These are phyloP conservation scores for Willisornis vidua DNA, from an alignment of 2,113 vertebrate genomes.

Conservation along the genomic window DNA sequence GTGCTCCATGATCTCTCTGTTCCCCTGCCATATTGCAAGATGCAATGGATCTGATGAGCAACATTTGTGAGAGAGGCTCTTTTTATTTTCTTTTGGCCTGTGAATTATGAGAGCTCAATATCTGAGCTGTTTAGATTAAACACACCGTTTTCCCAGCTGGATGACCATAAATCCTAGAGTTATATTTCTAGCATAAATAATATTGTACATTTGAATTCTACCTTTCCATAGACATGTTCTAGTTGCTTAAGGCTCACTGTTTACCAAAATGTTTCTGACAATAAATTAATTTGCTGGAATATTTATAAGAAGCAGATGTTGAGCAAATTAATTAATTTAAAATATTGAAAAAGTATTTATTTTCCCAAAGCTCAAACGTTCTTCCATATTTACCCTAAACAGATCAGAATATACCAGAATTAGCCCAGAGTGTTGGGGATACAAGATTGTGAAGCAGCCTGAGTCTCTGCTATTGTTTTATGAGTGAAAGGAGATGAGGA, in stretches of 20 bases:
- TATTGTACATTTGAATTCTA: not conserved
- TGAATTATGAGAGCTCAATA: not conserved
- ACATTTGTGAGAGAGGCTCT: not conserved
- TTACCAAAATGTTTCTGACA: not conserved
- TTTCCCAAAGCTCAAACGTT: not conserved
- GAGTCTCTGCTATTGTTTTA: not conserved
- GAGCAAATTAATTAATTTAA: not conserved
- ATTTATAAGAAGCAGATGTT: not conserved
- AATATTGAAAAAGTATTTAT: not conserved
- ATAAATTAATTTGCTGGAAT: not conserved
- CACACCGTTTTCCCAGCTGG: not conserved
- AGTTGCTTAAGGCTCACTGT: not conserved
- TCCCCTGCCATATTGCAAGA: not conserved
- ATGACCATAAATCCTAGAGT: not conserved
- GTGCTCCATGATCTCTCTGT: not conserved
- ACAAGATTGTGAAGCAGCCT: not conserved
- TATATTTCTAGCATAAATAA: not conserved
- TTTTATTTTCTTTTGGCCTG: not conserved
- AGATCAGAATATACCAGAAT: not conserved
- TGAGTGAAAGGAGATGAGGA: not conserved
- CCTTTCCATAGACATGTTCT: not conserved
- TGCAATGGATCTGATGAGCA: not conserved
- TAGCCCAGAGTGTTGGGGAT: not conserved
- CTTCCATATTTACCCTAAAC: not conserved
- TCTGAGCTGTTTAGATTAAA: conserved; percentile 6